Evolutionary conservation across 2,888 invertebrate genomes (phyloP).

Genomic region (Torymus auratus): DNA sequence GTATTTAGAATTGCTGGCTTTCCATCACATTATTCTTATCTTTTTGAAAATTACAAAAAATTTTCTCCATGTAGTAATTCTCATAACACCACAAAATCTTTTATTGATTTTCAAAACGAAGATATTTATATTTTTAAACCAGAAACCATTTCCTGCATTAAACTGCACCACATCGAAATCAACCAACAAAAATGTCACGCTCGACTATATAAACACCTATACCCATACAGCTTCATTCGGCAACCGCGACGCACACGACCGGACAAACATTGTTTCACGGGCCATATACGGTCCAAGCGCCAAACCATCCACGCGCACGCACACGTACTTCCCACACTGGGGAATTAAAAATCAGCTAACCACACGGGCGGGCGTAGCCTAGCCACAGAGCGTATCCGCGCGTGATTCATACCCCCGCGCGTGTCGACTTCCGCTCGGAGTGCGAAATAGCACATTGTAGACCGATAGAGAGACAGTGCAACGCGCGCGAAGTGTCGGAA

Average conservation of each 20-base stretch:
- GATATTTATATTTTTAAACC: too few relatives aligned
- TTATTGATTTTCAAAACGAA: too few relatives aligned
- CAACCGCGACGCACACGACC: background rate
- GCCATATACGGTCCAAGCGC: constrained; percentile 1
- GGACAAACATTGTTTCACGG: background rate
- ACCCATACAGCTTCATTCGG: background rate
- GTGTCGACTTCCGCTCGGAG: background rate
- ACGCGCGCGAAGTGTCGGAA: constrained; percentile 8
- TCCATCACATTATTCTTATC: too few relatives aligned
- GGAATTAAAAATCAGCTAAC: too few relatives aligned
- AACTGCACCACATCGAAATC: too few relatives aligned
- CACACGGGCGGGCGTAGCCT: background rate
- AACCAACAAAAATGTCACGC: background rate
- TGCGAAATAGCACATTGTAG: constrained; percentile 43
- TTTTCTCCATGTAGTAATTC: too few relatives aligned
- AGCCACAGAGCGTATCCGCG: background rate
- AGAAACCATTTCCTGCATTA: too few relatives aligned
- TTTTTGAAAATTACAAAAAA: too few relatives aligned
- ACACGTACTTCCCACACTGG: too few relatives aligned
- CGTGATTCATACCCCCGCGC: constrained; percentile 35
- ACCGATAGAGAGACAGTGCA: background rate
- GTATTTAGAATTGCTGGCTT: too few relatives aligned
- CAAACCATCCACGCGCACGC: too few relatives aligned
- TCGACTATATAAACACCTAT: background rate
- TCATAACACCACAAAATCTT: too few relatives aligned